phyloP scores from a whole-genome alignment of 2,113 vertebrate genomes.

The Tretioscincus oriximinensis region DNA sequence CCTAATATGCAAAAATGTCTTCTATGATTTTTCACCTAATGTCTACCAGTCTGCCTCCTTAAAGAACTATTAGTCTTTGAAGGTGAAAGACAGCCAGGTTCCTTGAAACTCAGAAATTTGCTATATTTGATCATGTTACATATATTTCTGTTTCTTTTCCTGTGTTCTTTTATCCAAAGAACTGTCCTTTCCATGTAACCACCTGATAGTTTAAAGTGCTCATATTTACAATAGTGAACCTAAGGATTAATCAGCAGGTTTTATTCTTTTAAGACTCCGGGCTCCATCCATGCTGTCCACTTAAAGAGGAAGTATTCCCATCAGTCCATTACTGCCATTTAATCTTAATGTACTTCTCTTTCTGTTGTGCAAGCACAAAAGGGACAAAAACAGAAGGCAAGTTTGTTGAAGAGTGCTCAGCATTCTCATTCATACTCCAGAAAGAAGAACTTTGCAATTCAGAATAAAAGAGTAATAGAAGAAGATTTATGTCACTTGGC shows the following conservation, averaged over 20 bases:
- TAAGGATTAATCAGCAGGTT: conserved; percentile 54
- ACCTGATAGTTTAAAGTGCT: conserved; percentile 22
- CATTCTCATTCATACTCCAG: conserved; percentile 21
- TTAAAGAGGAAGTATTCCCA: conserved; percentile 61
- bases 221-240: background rate
- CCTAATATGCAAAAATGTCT: too few relatives aligned
- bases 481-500: background rate
- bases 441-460: conserved; percentile 17
- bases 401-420: conserved; percentile 33
- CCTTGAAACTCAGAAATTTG: background rate
- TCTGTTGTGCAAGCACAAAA: conserved; percentile 61
- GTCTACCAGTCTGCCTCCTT: background rate
- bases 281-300: conserved; percentile 53
- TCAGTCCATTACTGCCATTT: conserved; percentile 63
- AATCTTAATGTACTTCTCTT: conserved; percentile 56
- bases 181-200: conserved; percentile 21
- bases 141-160: background rate
- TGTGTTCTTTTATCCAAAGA: conserved; percentile 18
- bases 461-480: background rate
- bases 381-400: conserved; percentile 20
- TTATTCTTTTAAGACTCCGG: conserved; percentile 52
- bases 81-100: background rate
- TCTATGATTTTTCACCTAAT: background rate
- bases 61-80: background rate
- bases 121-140: conserved; percentile 16